Base-by-base conservation (phyloP, 2,797 vertebrate species). In the Acanthurus lineatus region DNA sequence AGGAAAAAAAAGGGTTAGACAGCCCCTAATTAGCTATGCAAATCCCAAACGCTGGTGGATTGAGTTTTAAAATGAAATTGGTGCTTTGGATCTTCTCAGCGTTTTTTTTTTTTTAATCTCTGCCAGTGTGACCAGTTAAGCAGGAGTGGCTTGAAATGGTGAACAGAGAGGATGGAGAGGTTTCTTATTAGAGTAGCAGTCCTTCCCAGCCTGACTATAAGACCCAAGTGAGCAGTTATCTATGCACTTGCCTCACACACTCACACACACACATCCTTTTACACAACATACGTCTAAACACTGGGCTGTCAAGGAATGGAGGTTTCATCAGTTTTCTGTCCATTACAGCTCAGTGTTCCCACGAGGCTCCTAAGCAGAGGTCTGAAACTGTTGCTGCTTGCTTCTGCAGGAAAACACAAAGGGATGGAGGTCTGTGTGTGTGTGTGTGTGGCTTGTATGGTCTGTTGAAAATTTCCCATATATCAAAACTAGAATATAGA, bases 11-110 rank as follows among this genome's bases (percentile, higher is more conserved):
- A 44, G 68, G 83, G 72, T 70, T 70, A 76, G 81, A 86, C 89
- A 78, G 85, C 83, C 49, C 86, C 92, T 94, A 94, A 96, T 96
- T 95, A 95, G 86, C 86, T 84, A 95, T 96, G 94, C 93, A 95
- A 95, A 96, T 96, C 95, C 92, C 76, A 19, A 48, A 51, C 78
- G 86, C 86, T 88, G 83, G 81, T 51, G 88, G 91, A 92, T 93
- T 90, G 89, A 90, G 88, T 93, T 92, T 82, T 82, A 86, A 93
- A 91, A 93, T 88, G 90, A 94, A 95, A 93, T 94, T 92, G 91
- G 79, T 89, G 79, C 89, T 90, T 94, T 92, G 88, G 91, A 95
- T 95, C 91, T 92, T 86, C 86, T 75, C 77, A 22, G 74, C 61
- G 54, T 78, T 35, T 78, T 52, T 61, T 73, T 59, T 74, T 84